Conservation (phyloP, 2,797 vertebrate genomes). For the Arremon brunneinucha region DNA sequence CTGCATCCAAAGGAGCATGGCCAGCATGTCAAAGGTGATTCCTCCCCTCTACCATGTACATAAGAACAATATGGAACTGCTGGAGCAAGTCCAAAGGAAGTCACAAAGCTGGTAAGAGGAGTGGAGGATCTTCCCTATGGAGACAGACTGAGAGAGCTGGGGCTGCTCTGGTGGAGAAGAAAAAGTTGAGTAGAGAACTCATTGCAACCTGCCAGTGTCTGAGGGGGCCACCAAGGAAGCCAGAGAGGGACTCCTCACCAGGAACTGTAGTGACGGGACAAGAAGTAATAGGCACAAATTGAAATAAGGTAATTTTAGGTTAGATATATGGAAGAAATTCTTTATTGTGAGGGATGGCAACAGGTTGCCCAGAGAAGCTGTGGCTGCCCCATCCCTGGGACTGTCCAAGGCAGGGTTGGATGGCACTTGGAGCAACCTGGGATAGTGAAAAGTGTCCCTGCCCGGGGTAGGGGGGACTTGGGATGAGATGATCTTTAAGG, state of each 20-base stretch:
- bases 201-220: not conserved
- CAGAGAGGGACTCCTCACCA: not conserved
- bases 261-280: not conserved
- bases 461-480: rapidly evolving
- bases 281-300: too few relatives aligned
- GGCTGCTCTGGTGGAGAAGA: not conserved
- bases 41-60: not conserved
- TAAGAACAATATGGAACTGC: not conserved
- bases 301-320: not conserved
- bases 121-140: not conserved
- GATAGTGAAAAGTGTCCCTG: too few relatives aligned
- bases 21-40: rapidly evolving
- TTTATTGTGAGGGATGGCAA: not conserved
- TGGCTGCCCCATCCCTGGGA: not conserved
- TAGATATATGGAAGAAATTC: not conserved
- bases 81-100: not conserved
- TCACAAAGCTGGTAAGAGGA: not conserved
- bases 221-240: not conserved
- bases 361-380: not conserved
- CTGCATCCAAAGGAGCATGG: not conserved
- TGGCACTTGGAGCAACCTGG: not conserved
- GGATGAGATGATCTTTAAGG: too few relatives aligned
- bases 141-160: not conserved
- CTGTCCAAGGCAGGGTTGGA: not conserved
- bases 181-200: not conserved